These are phyloP conservation scores for Channa maculata DNA, from an alignment of 2,113 vertebrate genomes.

Conservation along the genomic window DNA sequence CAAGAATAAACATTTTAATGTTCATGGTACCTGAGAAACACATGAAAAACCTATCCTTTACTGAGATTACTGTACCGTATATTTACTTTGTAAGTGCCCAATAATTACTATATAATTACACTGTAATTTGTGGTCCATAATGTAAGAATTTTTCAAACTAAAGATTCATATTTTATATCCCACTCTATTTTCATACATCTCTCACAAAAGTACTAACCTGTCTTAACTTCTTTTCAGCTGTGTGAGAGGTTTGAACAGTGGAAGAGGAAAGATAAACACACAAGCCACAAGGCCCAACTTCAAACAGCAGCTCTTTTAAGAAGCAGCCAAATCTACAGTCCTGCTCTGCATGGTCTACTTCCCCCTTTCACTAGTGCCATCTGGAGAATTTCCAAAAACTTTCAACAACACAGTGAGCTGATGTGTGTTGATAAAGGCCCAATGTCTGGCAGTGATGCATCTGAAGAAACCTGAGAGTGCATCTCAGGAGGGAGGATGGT, in stretches of 20 bases:
- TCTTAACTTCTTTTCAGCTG: slow-evolving; percentile 34
- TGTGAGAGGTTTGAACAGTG: slow-evolving; percentile 36
- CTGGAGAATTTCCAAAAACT: slow-evolving; percentile 66
- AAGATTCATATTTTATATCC: slow-evolving; percentile 14
- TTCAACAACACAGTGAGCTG: slow-evolving; percentile 52
- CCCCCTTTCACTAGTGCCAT: slow-evolving; percentile 60
- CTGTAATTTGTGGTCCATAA: slow-evolving; percentile 17
- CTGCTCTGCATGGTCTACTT: slow-evolving; percentile 45
- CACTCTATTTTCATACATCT: slow-evolving; percentile 20
- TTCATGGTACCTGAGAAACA: no score
- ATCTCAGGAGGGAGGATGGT: slow-evolving; percentile 20
- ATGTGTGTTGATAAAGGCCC: slow-evolving; percentile 56
- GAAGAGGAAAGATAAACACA: slow-evolving; percentile 42
- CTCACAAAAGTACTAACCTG: slow-evolving; percentile 41
- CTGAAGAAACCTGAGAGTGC: slow-evolving; percentile 57
- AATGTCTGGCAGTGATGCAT: slow-evolving; percentile 44
- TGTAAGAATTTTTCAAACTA: slow-evolving; percentile 14
- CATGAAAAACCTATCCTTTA: neutral
- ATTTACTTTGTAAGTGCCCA: slow-evolving; percentile 10
- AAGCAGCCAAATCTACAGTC: slow-evolving; percentile 64
- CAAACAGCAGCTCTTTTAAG: slow-evolving; percentile 67
- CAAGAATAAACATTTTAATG: no score
- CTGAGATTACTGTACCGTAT: neutral
- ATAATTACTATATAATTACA: slow-evolving; percentile 17
- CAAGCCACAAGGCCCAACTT: slow-evolving; percentile 36